Percentiles rank a stretch among this genome's conserved stretches.
These are phyloP conservation scores for Drosophila suboccidentalis DNA, from an alignment of 2,888 invertebrate genomes.

Conservation along the genomic window DNA sequence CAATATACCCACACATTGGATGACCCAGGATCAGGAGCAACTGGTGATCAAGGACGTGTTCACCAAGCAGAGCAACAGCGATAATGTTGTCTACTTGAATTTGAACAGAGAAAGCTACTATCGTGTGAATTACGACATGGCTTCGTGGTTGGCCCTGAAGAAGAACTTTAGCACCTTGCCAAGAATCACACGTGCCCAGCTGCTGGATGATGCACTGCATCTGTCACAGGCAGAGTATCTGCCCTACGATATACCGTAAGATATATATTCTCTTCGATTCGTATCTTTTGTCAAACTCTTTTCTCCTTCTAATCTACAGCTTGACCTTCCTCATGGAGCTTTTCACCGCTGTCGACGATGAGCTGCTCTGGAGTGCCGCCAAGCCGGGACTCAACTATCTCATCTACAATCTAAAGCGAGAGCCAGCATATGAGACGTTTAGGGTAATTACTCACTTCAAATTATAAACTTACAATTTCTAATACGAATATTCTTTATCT, in stretches of 20 bases:
- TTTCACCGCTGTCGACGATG: conserved; percentile 86
- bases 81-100: conserved; percentile 84
- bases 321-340: conserved; percentile 87
- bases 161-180: conserved; percentile 87
- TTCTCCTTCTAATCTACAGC: conserved; percentile 12
- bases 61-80: conserved; percentile 68
- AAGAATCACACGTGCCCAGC: conserved; percentile 88
- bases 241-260: conserved; percentile 87
- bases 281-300: background rate
- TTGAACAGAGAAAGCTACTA: conserved; percentile 88
- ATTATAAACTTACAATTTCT: background rate
- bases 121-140: conserved; percentile 89
- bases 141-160: conserved; percentile 88
- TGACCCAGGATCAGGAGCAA: conserved; percentile 78
- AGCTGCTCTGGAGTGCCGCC: conserved; percentile 88
- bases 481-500: conserved; percentile 1
- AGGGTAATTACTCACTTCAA: conserved; percentile 85
- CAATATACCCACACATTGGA: conserved; percentile 84
- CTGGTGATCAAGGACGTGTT: conserved; percentile 82
- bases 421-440: conserved; percentile 88
- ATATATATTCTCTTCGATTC: background rate
- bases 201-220: conserved; percentile 90
- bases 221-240: conserved; percentile 87
- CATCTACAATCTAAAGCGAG: conserved; percentile 87
- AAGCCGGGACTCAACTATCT: conserved; percentile 88